A percentile compares a stretch with the other conserved stretches of the same genome.
phyloP scores from a whole-genome alignment of 2,888 invertebrate species.

The Pimpla rufipes region DNA sequence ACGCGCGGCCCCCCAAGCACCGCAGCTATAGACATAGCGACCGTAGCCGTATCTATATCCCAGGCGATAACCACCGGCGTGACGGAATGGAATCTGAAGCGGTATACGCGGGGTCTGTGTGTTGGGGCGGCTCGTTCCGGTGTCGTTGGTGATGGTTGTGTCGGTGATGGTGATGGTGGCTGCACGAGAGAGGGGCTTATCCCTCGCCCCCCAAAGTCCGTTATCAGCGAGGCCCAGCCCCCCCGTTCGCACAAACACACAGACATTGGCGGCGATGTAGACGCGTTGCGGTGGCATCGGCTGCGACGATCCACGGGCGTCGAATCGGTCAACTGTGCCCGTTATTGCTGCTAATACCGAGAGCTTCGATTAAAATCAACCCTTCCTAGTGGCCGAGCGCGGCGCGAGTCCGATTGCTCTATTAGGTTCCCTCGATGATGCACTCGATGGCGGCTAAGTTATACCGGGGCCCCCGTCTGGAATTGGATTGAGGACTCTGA shows the following conservation, averaged over 20 bases:
- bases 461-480: no score
- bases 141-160: conserved; percentile 49
- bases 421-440: conserved; percentile 23
- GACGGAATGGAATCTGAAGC: conserved; percentile 69
- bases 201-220: conserved; percentile 76
- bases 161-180: conserved; percentile 29
- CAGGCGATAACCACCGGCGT: conserved; percentile 63
- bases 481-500: no score
- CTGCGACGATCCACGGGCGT: conserved; percentile 55
- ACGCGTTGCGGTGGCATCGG: conserved; percentile 41
- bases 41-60: conserved; percentile 52
- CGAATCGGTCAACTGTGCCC: conserved; percentile 77
- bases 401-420: conserved; percentile 35
- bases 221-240: conserved; percentile 80
- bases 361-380: conserved; percentile 79
- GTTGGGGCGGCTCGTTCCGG: conserved; percentile 27
- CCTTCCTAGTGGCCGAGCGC: conserved; percentile 48
- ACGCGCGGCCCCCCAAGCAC: conserved; percentile 49
- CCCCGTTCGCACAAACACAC: conserved; percentile 59
- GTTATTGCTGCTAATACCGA: conserved; percentile 78
- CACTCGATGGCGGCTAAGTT: conserved; percentile 1
- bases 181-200: conserved; percentile 59
- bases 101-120: conserved; percentile 47
- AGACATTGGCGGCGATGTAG: conserved; percentile 50
- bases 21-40: conserved; percentile 69